Conservation (phyloP, 2,113 vertebrate genomes). For the Microtus oregoni region DNA sequence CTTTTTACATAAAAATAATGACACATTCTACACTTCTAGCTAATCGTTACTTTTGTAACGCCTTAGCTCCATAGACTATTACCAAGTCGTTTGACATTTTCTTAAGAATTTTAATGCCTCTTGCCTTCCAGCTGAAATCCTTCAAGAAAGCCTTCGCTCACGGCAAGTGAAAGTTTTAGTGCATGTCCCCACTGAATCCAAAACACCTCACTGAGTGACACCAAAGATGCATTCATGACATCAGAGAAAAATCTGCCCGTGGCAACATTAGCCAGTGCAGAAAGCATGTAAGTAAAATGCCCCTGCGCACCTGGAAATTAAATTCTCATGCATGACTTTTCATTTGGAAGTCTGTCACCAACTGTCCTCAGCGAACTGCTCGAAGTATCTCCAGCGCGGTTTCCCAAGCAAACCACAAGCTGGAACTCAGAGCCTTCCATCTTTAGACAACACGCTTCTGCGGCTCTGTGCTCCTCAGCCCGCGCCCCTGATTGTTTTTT, state of each 20-base stretch:
- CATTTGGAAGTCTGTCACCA: conserved; percentile 26
- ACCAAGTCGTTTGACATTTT: conserved; percentile 22
- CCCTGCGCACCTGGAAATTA: conserved; percentile 56
- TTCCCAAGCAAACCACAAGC: conserved; percentile 35
- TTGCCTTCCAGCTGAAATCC: neutral
- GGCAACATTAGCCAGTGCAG: neutral
- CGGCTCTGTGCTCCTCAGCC: neutral
- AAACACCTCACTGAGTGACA: neutral
- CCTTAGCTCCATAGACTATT: neutral
- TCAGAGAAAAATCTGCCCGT: neutral
- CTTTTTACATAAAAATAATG: conserved; percentile 27
- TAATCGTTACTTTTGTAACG: conserved; percentile 32
- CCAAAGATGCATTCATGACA: neutral
- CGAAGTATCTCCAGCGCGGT: neutral
- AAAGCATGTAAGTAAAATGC: conserved; percentile 16
- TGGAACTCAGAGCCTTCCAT: conserved; percentile 28
- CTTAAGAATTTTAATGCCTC: neutral
- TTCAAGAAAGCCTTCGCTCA: neutral
- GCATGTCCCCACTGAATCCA: neutral
- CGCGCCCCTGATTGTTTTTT: conserved; percentile 66
- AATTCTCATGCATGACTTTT: conserved; percentile 66
- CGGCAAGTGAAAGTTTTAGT: neutral
- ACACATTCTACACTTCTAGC: neutral
- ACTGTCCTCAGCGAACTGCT: conserved; percentile 44
- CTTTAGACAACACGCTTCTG: conserved; percentile 33